phyloP scores from a whole-genome alignment of 1,140 invertebrate species.

The Gerris buenoi region DNA sequence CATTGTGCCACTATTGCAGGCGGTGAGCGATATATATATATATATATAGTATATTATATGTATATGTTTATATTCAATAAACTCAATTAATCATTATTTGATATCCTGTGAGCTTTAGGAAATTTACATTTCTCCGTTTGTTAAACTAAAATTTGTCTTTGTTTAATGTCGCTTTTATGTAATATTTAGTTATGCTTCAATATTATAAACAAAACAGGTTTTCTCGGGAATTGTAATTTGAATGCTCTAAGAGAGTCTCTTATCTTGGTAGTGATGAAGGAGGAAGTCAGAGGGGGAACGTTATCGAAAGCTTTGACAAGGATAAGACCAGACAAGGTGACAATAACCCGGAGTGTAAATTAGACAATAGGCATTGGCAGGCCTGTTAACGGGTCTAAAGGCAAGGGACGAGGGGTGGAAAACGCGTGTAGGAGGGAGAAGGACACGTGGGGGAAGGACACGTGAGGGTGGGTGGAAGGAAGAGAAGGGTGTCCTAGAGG shows the following conservation, averaged over 20 bases:
- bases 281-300: neutral
- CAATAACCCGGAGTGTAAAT: neutral
- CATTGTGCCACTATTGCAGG: too few relatives aligned
- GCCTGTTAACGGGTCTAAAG: neutral
- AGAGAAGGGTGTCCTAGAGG: too few relatives aligned
- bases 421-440: neutral
- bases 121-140: too few relatives aligned
- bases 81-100: too few relatives aligned
- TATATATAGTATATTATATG: too few relatives aligned
- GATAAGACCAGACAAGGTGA: neutral
- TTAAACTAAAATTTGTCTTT: too few relatives aligned
- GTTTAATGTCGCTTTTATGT: too few relatives aligned
- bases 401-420: neutral
- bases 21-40: too few relatives aligned
- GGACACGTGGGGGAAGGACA: neutral
- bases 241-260: neutral
- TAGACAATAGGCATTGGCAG: neutral
- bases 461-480: neutral
- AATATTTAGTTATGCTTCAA: too few relatives aligned
- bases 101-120: too few relatives aligned
- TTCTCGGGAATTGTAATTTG: neutral
- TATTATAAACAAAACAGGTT: too few relatives aligned
- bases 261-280: neutral
- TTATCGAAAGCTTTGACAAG: neutral
- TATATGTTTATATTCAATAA: too few relatives aligned